These are phyloP conservation scores for Coleophora deauratella DNA, from an alignment of 2,888 invertebrate genomes.

Conservation along the genomic window DNA sequence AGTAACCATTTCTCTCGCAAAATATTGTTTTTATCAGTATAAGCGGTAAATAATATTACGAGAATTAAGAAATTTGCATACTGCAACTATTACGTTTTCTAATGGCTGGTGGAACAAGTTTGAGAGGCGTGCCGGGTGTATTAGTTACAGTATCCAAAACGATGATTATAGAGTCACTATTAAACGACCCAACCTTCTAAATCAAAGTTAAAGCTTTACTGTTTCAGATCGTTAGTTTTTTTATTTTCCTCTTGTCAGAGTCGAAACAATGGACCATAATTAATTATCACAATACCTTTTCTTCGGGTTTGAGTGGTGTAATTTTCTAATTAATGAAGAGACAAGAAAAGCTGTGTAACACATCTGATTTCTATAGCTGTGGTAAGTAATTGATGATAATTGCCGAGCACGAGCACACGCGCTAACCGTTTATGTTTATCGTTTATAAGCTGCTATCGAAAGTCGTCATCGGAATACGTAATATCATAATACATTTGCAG, in stretches of 20 bases:
- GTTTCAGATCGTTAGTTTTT: too few relatives aligned
- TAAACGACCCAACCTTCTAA: too few relatives aligned
- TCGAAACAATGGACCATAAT: too few relatives aligned
- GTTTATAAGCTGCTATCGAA: conserved; percentile 22
- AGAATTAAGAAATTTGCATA: conserved; percentile 36
- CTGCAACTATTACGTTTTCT: conserved; percentile 32
- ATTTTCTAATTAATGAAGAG: conserved; percentile 17
- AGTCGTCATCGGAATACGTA: conserved; percentile 28
- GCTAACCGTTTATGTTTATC: conserved; percentile 12
- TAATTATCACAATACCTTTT: too few relatives aligned
- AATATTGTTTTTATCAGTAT: not conserved
- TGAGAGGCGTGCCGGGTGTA: conserved; percentile 15
- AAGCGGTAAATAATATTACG: conserved; percentile 25
- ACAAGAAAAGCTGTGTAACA: conserved; percentile 1
- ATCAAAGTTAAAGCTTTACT: too few relatives aligned
- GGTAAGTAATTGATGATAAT: too few relatives aligned
- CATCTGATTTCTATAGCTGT: not conserved
- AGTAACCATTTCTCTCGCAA: too few relatives aligned
- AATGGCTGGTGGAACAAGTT: conserved; percentile 19
- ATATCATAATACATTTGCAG: conserved; percentile 18
- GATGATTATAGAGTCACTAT: too few relatives aligned
- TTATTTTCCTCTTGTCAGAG: too few relatives aligned
- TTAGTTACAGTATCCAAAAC: not conserved
- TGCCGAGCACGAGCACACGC: not conserved
- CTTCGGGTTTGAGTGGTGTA: conserved; percentile 7